phyloP scores from a whole-genome alignment of 23 tunicate species.

The Styela clava region DNA sequence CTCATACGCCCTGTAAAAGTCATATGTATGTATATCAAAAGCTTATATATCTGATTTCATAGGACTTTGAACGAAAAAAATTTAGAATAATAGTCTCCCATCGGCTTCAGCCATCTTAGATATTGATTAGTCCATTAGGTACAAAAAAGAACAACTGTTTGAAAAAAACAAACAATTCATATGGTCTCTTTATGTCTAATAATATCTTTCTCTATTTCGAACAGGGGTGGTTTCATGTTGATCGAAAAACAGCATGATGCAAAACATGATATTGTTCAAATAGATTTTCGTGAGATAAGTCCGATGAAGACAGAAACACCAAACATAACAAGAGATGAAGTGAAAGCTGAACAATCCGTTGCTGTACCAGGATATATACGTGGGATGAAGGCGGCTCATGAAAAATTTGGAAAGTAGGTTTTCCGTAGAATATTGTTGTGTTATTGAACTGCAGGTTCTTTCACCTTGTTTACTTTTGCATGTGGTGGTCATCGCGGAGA shows the following conservation, averaged over 20 bases:
- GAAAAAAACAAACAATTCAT: too few species aligned
- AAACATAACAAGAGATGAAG: slow-evolving; percentile 18
- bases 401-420: slow-evolving; percentile 63
- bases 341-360: slow-evolving; percentile 15
- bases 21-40: too few species aligned
- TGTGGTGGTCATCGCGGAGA: too few species aligned
- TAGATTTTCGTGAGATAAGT: slow-evolving; percentile 69
- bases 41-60: too few species aligned
- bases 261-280: slow-evolving; percentile 27
- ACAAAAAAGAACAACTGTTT: too few species aligned
- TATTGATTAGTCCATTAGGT: too few species aligned
- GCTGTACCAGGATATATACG: slow-evolving; percentile 81
- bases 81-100: too few species aligned
- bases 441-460: too few species aligned
- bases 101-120: too few species aligned
- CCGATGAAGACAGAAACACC: slow-evolving; percentile 1
- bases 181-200: not conserved
- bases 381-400: slow-evolving; percentile 56
- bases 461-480: too few species aligned
- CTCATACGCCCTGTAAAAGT: too few species aligned
- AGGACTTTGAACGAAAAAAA: too few species aligned
- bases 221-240: slow-evolving; percentile 84
- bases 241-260: slow-evolving; percentile 57
- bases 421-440: not conserved
- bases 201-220: not conserved